Evolutionary conservation across 1,140 invertebrate species (phyloP).

Genomic region (Philopotamus ludificatus): DNA sequence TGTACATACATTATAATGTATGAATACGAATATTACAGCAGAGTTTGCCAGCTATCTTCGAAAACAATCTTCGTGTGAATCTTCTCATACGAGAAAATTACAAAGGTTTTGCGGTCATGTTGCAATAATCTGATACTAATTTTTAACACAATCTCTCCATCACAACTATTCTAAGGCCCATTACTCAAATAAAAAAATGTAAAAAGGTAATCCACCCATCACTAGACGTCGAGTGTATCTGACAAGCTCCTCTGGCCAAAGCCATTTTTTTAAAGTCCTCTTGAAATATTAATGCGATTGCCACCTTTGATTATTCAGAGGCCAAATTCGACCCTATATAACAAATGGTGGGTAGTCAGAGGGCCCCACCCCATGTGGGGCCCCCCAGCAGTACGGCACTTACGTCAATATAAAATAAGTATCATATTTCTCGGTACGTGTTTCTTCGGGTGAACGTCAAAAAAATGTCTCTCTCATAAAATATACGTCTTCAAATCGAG

Average conservation of each 20-base stretch:
- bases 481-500: too few species aligned
- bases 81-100: too few species aligned
- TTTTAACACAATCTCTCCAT: not conserved
- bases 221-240: not conserved
- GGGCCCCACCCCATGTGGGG: not conserved
- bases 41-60: too few species aligned
- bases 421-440: not conserved
- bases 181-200: not conserved
- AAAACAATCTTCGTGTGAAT: too few species aligned
- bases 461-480: too few species aligned
- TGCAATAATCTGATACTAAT: too few species aligned
- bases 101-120: too few species aligned
- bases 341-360: conserved; percentile 33
- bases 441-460: too few species aligned
- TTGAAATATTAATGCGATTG: conserved; percentile 40
- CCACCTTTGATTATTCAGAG: conserved; percentile 39
- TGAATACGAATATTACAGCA: too few species aligned
- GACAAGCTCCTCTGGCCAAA: not conserved
- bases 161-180: not conserved
- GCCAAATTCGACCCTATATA: conserved; percentile 25
- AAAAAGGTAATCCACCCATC: not conserved
- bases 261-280: not conserved
- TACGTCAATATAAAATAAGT: not conserved
- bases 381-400: conserved; percentile 9
- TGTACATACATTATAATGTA: too few species aligned